A percentile compares a stretch with the other conserved stretches of the same genome.
These are phyloP conservation scores for Leptodirus hochenwartii DNA, from an alignment of 2,888 invertebrate genomes.

Conservation along the genomic window DNA sequence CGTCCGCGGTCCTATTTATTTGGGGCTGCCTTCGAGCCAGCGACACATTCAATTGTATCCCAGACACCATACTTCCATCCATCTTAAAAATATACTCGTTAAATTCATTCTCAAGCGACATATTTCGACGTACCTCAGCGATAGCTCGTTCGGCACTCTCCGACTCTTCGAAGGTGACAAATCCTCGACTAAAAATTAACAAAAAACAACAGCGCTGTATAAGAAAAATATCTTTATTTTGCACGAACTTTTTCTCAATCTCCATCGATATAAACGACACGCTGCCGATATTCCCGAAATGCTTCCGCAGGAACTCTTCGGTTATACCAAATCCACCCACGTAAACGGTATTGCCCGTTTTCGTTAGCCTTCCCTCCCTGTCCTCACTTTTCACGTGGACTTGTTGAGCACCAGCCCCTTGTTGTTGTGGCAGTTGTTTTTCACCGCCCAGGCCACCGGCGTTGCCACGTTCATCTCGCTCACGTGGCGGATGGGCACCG, in stretches of 20 bases:
- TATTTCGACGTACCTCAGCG: slow-evolving; percentile 31
- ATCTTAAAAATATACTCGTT: slow-evolving; percentile 33
- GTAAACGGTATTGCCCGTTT: slow-evolving; percentile 74
- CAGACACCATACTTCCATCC: slow-evolving; percentile 55
- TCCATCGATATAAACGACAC: slow-evolving; percentile 73
- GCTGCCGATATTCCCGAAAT: slow-evolving; percentile 53
- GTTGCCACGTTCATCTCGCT: slow-evolving; percentile 39
- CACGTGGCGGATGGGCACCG: too few species aligned
- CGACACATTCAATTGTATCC: slow-evolving; percentile 61
- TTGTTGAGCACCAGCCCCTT: too few species aligned
- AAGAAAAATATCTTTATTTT: slow-evolving; percentile 6
- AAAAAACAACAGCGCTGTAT: background rate
- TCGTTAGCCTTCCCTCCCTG: too few species aligned
- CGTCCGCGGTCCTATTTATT: slow-evolving; percentile 55
- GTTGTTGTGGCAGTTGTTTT: slow-evolving; percentile 44
- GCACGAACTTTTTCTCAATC: slow-evolving; percentile 54
- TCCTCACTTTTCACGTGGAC: too few species aligned
- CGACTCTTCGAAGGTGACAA: slow-evolving; percentile 79
- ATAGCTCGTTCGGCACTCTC: slow-evolving; percentile 77
- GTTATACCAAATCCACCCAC: slow-evolving; percentile 63
- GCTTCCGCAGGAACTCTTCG: slow-evolving; percentile 59
- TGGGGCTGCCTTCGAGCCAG: slow-evolving; percentile 65
- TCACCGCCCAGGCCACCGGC: slow-evolving; percentile 35
- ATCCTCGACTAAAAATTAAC: slow-evolving; percentile 48
- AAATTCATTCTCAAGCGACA: too few species aligned